Conservation (phyloP, 2,888 invertebrate species). For the Tinea semifulvella region DNA sequence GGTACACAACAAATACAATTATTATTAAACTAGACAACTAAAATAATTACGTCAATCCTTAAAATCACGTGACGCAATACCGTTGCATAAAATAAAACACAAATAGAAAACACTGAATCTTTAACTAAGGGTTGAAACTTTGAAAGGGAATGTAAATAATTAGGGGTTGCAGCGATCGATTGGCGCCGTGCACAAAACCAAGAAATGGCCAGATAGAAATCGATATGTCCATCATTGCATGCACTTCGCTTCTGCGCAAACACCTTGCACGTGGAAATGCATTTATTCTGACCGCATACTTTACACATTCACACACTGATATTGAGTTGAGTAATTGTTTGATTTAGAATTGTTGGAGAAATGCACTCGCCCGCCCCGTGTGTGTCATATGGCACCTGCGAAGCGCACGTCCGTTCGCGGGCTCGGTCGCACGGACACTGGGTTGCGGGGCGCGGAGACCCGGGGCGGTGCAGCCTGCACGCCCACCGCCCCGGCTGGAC, state of each 20-base stretch:
- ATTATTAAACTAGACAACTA: too few relatives aligned
- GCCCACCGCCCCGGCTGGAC: slow-evolving; percentile 49
- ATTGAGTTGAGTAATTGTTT: not conserved
- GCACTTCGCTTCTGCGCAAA: slow-evolving; percentile 71
- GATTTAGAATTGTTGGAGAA: slow-evolving; percentile 21
- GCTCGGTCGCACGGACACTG: slow-evolving; percentile 53
- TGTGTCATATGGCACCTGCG: slow-evolving; percentile 28
- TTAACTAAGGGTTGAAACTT: not conserved
- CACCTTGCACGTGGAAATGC: slow-evolving; percentile 62
- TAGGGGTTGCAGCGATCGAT: slow-evolving; percentile 18
- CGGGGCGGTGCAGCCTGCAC: slow-evolving; percentile 48
- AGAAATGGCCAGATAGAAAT: slow-evolving; percentile 67
- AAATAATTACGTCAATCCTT: too few relatives aligned
- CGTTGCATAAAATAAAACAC: not conserved
- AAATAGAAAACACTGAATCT: not conserved
- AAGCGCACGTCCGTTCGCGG: slow-evolving; percentile 47
- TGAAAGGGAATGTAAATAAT: slow-evolving; percentile 21
- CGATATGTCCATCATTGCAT: slow-evolving; percentile 69
- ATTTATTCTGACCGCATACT: slow-evolving; percentile 47
- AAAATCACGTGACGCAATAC: not conserved
- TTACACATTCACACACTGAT: slow-evolving; percentile 33
- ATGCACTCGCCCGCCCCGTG: slow-evolving; percentile 18
- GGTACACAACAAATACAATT: too few relatives aligned
- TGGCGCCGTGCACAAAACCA: slow-evolving; percentile 50
- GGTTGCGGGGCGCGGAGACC: slow-evolving; percentile 28